Evolutionary conservation across 2,888 invertebrate species (phyloP).

Genomic region (Tetheella fluctuosa): DNA sequence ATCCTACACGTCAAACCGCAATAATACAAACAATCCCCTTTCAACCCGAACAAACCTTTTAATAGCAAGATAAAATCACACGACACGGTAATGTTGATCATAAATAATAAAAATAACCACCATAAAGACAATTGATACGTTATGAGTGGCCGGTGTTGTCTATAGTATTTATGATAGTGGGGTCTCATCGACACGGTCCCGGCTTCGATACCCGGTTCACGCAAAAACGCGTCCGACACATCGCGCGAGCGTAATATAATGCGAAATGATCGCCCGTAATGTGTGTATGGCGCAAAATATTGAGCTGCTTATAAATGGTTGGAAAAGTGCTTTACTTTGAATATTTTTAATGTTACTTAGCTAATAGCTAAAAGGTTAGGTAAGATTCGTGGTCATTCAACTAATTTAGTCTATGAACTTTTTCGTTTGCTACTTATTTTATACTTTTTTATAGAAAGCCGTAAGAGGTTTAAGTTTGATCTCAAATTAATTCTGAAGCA

Average conservation of each 20-base stretch:
- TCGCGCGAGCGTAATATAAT: constrained; percentile 67
- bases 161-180: constrained; percentile 67
- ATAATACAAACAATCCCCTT: constrained; percentile 12
- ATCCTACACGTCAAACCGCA: constrained; percentile 10
- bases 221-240: constrained; percentile 56
- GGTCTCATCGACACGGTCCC: constrained; percentile 60
- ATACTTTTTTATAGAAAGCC: too few relatives aligned
- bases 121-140: constrained; percentile 80
- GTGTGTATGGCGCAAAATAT: constrained; percentile 74
- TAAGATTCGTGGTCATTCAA: too few relatives aligned
- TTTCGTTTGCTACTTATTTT: too few relatives aligned
- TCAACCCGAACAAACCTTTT: constrained; percentile 25
- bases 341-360: too few relatives aligned
- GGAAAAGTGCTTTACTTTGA: constrained; percentile 46
- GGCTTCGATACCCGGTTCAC: constrained; percentile 60
- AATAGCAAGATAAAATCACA: constrained; percentile 53
- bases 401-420: too few relatives aligned
- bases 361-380: too few relatives aligned
- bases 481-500: too few relatives aligned
- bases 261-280: constrained; percentile 76
- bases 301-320: constrained; percentile 38
- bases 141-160: constrained; percentile 58
- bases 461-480: too few relatives aligned
- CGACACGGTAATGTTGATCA: constrained; percentile 57
- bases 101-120: constrained; percentile 74